phyloP scores from a whole-genome alignment of 2,797 vertebrate species.

The Lagorchestes hirsutus region DNA sequence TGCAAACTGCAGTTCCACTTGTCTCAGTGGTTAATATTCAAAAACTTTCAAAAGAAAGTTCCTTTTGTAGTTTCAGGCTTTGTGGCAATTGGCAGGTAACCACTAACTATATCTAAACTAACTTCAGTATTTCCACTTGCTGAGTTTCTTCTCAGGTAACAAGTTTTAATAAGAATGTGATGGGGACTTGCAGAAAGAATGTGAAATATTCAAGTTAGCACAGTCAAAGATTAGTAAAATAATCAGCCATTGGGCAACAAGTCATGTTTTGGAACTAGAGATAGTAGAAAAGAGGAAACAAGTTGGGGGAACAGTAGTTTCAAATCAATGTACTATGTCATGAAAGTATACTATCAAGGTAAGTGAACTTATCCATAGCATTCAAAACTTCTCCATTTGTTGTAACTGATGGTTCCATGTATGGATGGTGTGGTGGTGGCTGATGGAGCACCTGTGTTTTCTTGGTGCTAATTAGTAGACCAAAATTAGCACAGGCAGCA shows the following conservation, averaged over 20 bases:
- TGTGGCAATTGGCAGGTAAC: background rate
- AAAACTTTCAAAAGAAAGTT: background rate
- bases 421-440: too few species aligned
- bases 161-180: background rate
- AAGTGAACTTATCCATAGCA: too few species aligned
- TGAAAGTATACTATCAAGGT: background rate
- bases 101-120: background rate
- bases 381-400: too few species aligned
- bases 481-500: too few species aligned
- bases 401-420: too few species aligned
- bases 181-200: background rate
- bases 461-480: too few species aligned
- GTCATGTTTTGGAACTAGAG: background rate
- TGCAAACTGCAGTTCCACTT: background rate
- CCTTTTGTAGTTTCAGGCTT: background rate
- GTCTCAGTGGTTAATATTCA: background rate
- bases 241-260: background rate
- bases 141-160: background rate
- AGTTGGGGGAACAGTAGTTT: background rate
- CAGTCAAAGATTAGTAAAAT: background rate
- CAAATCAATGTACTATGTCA: background rate
- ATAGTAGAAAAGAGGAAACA: background rate
- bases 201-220: background rate
- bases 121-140: background rate
- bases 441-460: too few species aligned